A percentile compares a stretch with the other conserved stretches of the same genome.
phyloP scores from a whole-genome alignment of 2,888 invertebrate species.

The Muschampia plurimacula region DNA sequence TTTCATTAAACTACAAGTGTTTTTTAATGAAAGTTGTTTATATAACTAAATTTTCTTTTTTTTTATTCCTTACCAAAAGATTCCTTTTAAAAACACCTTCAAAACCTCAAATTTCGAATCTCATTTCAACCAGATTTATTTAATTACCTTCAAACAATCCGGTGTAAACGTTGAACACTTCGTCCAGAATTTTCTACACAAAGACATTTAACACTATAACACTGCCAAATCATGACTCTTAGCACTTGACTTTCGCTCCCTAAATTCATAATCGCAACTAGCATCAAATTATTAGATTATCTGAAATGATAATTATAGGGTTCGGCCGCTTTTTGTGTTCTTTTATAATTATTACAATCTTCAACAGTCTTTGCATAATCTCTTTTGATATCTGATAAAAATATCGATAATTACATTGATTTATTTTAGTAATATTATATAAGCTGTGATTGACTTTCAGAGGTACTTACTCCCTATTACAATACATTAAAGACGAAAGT shows the following conservation, averaged over 20 bases:
- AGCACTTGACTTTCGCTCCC: background rate
- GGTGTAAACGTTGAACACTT: slow-evolving; percentile 5
- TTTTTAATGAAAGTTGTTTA: too few relatives aligned
- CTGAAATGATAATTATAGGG: background rate
- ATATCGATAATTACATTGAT: slow-evolving; percentile 7
- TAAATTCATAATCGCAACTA: background rate
- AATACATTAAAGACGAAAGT: background rate
- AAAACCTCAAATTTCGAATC: background rate
- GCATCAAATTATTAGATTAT: slow-evolving; percentile 8
- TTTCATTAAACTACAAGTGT: too few relatives aligned
- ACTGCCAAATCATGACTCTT: slow-evolving; percentile 11
- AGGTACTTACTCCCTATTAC: background rate
- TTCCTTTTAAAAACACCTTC: background rate
- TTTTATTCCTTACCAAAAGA: too few relatives aligned
- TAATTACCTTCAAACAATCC: slow-evolving; percentile 15
- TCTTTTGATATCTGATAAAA: slow-evolving; percentile 17
- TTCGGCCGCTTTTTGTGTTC: slow-evolving; percentile 21
- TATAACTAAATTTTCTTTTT: too few relatives aligned
- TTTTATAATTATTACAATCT: slow-evolving; percentile 15
- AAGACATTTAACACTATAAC: background rate
- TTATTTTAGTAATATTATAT: slow-evolving; percentile 6
- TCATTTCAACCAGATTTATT: background rate
- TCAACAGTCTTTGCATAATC: slow-evolving; percentile 5
- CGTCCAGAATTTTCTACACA: background rate
- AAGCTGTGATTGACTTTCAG: slow-evolving; percentile 6